These are phyloP conservation scores for Callipepla californica DNA, from an alignment of 2,113 vertebrate genomes.

Conservation along the genomic window DNA sequence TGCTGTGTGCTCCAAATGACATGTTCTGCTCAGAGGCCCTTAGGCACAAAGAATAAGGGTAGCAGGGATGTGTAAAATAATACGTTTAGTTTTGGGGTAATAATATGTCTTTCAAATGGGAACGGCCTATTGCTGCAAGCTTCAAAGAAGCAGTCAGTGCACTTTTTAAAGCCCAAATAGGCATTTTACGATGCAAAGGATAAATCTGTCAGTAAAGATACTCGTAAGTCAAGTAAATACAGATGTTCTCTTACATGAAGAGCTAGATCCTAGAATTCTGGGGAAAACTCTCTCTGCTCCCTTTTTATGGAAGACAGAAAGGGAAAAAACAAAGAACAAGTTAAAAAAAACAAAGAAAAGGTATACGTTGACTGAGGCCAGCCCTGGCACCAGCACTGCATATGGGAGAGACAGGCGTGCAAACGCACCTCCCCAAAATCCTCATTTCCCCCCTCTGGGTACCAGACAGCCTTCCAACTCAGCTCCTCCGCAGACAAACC, in stretches of 20 bases:
- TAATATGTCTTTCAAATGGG: constrained; percentile 48
- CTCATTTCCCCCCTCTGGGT: background rate
- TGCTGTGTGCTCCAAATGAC: constrained; percentile 41
- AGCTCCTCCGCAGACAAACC: background rate
- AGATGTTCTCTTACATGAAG: constrained; percentile 22
- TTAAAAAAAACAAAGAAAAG: background rate
- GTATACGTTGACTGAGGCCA: background rate
- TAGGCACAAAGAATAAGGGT: constrained; percentile 19
- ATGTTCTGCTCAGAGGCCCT: constrained; percentile 24
- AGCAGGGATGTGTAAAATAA: constrained; percentile 31
- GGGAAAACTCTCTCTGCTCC: background rate
- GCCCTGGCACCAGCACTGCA: background rate
- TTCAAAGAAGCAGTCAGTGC: constrained; percentile 5
- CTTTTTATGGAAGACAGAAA: background rate
- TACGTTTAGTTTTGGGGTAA: constrained; percentile 45
- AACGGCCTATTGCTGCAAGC: constrained; percentile 40
- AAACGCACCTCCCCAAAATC: background rate
- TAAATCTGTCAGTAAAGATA: constrained; percentile 66
- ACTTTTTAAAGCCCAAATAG: constrained; percentile 60
- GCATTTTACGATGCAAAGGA: constrained; percentile 52
- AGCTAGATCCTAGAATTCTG: background rate
- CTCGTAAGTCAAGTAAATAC: constrained; percentile 41
- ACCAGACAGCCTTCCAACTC: background rate
- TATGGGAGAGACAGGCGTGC: background rate
- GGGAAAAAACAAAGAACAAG: background rate